Evolutionary conservation across 2,113 vertebrate genomes (phyloP).

Genomic region (Forbesichthys papilliferus): DNA sequence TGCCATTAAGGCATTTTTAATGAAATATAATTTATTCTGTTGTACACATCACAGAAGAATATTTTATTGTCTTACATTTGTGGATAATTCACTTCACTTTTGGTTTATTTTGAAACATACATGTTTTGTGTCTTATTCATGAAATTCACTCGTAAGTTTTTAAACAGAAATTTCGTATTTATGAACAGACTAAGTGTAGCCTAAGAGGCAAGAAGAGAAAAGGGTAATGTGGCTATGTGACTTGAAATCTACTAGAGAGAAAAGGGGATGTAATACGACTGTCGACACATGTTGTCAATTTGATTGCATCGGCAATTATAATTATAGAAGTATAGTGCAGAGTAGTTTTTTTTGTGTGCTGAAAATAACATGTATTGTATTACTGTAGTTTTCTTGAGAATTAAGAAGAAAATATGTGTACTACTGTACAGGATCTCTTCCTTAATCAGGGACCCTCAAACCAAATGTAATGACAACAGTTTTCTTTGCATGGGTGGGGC

Average conservation of each 20-base stretch:
- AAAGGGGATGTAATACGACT: constrained; percentile 40
- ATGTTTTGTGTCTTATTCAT: too few relatives aligned
- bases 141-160: too few relatives aligned
- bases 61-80: too few relatives aligned
- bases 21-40: too few relatives aligned
- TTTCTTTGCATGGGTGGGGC: constrained; percentile 35
- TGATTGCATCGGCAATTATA: constrained; percentile 38
- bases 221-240: constrained; percentile 22
- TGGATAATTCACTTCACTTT: too few relatives aligned
- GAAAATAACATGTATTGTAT: background rate
- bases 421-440: background rate
- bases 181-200: too few relatives aligned
- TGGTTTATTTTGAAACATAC: too few relatives aligned
- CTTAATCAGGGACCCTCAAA: background rate
- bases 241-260: constrained; percentile 25
- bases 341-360: too few relatives aligned
- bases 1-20: too few relatives aligned
- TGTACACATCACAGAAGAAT: too few relatives aligned
- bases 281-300: constrained; percentile 5
- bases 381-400: background rate
- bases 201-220: constrained; percentile 21
- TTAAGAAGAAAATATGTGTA: too few relatives aligned
- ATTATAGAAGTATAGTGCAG: background rate
- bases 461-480: constrained; percentile 41
- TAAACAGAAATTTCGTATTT: too few relatives aligned